Conservation (phyloP, 1,140 invertebrate genomes). For the Drosophila gunungcola region DNA sequence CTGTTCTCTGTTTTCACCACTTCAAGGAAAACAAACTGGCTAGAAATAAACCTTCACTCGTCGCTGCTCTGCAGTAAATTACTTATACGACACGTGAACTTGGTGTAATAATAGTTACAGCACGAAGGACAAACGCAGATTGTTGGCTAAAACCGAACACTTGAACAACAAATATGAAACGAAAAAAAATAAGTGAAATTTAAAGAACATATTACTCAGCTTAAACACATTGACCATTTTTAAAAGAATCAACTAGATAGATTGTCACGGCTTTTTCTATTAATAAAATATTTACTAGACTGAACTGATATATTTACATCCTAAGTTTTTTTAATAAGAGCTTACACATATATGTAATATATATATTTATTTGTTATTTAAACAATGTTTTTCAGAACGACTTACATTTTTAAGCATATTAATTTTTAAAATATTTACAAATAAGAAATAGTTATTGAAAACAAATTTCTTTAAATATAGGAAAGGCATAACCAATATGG, state of each 20-base stretch:
- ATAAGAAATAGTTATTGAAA: too few species aligned
- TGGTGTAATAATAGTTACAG: constrained; percentile 1
- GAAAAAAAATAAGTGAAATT: background rate
- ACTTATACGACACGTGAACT: constrained; percentile 48
- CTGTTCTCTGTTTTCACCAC: constrained; percentile 22
- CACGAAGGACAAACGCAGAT: constrained; percentile 5
- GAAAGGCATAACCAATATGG: background rate
- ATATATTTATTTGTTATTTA: too few species aligned
- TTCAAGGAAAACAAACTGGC: constrained; percentile 18
- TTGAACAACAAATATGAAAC: background rate
- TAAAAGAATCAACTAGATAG: too few species aligned
- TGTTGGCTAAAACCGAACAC: background rate
- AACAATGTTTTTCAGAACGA: too few species aligned
- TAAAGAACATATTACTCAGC: constrained; percentile 13
- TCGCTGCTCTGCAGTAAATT: constrained; percentile 34
- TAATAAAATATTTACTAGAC: too few species aligned
- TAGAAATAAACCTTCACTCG: constrained; percentile 50
- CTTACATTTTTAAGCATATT: too few species aligned
- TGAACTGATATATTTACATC: too few species aligned
- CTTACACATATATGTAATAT: too few species aligned
- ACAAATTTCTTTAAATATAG: too few species aligned
- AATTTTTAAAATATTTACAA: too few species aligned
- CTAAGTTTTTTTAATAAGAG: too few species aligned
- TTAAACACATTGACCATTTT: background rate
- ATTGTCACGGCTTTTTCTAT: too few species aligned